phyloP scores from a whole-genome alignment of 1,140 invertebrate genomes.

The Dendrolimus kikuchii region DNA sequence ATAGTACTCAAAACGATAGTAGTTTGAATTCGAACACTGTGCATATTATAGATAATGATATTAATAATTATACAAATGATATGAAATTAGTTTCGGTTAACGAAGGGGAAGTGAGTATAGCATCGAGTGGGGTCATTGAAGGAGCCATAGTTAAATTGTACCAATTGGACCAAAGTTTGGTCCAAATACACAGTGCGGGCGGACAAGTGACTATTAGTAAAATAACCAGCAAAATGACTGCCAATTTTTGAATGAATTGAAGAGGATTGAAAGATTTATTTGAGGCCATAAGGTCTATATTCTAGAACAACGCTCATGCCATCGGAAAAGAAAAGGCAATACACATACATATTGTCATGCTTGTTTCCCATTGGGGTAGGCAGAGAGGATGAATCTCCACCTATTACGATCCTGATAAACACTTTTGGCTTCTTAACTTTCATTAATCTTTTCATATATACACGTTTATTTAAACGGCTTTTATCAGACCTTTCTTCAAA shows the following conservation, averaged over 20 bases:
- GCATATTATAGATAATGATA: conserved; percentile 18
- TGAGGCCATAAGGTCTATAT: too few relatives aligned
- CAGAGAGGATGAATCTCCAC: too few relatives aligned
- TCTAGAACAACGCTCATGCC: too few relatives aligned
- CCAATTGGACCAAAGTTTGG: conserved; percentile 51
- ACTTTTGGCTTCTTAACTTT: too few relatives aligned
- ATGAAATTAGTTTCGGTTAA: conserved; percentile 30
- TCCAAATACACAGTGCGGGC: conserved; percentile 44
- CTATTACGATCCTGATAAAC: too few relatives aligned
- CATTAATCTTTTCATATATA: too few relatives aligned
- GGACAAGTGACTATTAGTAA: conserved; percentile 53
- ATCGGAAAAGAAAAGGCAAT: too few relatives aligned
- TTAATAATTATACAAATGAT: conserved; percentile 23
- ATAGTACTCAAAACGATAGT: conserved; percentile 20
- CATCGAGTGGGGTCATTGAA: conserved; percentile 19
- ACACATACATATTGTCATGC: too few relatives aligned
- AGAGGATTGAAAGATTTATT: too few relatives aligned
- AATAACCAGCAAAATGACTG: conserved; percentile 48
- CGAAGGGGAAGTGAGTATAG: conserved; percentile 14
- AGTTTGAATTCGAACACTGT: conserved; percentile 13
- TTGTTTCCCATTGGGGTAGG: too few relatives aligned
- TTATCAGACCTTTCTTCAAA: too few relatives aligned
- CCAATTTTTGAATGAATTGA: conserved; percentile 21
- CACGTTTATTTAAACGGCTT: too few relatives aligned
- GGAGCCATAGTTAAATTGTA: conserved; percentile 48